Conservation (phyloP, 1,140 invertebrate genomes). For the Armadillidium nasatum region DNA sequence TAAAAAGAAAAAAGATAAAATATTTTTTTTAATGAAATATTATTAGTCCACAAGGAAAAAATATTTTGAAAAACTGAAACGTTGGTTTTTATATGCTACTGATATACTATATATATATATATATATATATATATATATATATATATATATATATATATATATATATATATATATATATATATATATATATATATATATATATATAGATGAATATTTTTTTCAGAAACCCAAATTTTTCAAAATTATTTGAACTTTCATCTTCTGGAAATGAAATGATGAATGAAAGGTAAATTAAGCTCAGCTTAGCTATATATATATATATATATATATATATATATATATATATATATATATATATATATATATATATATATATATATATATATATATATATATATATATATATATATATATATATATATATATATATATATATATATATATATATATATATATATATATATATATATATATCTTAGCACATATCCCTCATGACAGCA, state of each 20-base stretch:
- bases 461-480: background rate
- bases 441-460: conserved; percentile 6
- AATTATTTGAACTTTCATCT: background rate
- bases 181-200: too few species aligned
- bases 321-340: background rate
- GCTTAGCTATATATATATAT: background rate
- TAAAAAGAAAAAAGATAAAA: too few species aligned
- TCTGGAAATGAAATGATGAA: background rate
- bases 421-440: conserved; percentile 6
- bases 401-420: conserved; percentile 6
- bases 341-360: conserved; percentile 6
- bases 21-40: too few species aligned
- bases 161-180: too few species aligned
- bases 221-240: background rate
- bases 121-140: too few species aligned
- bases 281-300: background rate
- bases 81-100: too few species aligned
- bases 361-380: background rate
- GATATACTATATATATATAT: too few species aligned
- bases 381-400: conserved; percentile 6
- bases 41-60: too few species aligned
- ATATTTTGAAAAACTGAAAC: too few species aligned
- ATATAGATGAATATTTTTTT: too few species aligned
- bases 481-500: background rate
- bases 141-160: too few species aligned